A percentile compares a stretch with the other conserved stretches of the same genome.
These are phyloP conservation scores for Cisticola juncidis DNA, from an alignment of 2,113 vertebrate genomes.

Conservation along the genomic window DNA sequence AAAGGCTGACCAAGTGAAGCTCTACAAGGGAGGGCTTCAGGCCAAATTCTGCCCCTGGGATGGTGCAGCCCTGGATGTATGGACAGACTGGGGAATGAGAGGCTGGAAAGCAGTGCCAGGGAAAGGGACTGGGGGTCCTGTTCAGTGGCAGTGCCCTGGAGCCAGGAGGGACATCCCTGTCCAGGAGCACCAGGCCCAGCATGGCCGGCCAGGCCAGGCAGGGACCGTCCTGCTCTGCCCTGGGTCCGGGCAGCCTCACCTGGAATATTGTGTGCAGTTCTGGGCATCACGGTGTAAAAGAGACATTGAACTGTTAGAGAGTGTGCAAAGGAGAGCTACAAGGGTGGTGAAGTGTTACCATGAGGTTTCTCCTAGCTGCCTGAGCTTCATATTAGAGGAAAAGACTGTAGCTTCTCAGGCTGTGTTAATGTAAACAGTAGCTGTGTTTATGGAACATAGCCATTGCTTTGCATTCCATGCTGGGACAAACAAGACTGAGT, in stretches of 20 bases:
- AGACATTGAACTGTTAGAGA: fast-evolving
- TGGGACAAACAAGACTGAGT: too few relatives aligned
- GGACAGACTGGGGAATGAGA: too few relatives aligned
- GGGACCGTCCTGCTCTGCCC: background rate
- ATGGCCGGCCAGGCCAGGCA: background rate
- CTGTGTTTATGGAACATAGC: too few relatives aligned
- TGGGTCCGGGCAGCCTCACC: fast-evolving
- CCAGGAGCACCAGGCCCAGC: background rate
- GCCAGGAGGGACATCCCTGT: background rate
- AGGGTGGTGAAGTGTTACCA: too few relatives aligned
- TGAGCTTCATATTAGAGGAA: too few relatives aligned
- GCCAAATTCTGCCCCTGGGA: fast-evolving
- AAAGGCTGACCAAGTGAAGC: too few relatives aligned
- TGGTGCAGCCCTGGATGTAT: fast-evolving
- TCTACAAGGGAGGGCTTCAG: background rate
- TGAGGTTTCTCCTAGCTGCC: too few relatives aligned
- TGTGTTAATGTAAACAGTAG: too few relatives aligned
- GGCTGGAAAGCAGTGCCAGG: background rate
- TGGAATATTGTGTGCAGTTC: background rate
- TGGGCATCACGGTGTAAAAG: fast-evolving
- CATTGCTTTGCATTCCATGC: too few relatives aligned
- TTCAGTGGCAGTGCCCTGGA: background rate
- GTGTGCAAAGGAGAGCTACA: fast-evolving
- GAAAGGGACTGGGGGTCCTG: background rate
- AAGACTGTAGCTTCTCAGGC: too few relatives aligned